phyloP scores from a whole-genome alignment of 2,888 invertebrate species.

The Lepidocyrtoides sp. region DNA sequence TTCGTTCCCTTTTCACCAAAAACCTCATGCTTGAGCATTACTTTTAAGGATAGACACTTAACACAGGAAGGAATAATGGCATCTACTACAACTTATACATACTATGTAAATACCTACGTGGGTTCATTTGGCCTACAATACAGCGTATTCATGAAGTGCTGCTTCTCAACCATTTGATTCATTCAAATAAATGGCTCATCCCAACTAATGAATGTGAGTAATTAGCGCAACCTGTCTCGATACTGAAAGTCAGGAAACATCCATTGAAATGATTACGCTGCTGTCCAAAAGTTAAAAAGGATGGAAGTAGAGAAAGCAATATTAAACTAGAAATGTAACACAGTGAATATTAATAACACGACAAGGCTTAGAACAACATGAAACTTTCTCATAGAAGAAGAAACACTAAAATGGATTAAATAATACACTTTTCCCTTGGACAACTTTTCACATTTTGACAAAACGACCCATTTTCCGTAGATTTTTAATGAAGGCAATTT shows the following conservation, averaged over 20 bases:
- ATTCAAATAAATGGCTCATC: conserved; percentile 67
- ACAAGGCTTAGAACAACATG: background rate
- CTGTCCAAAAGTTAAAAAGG: background rate
- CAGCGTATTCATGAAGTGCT: background rate
- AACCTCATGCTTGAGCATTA: no score
- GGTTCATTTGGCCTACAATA: no score
- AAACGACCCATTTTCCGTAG: conserved; percentile 73
- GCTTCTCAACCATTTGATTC: conserved; percentile 50
- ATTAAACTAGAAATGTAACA: no score
- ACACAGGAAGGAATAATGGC: no score
- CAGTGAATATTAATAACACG: background rate
- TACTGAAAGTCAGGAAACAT: conserved; percentile 31
- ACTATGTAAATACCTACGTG: no score
- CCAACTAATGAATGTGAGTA: conserved; percentile 65
- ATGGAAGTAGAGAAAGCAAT: no score
- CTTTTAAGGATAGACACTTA: no score
- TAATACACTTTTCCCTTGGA: conserved; percentile 68
- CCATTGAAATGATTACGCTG: conserved; percentile 49
- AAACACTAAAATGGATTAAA: conserved; percentile 53
- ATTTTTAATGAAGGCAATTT: conserved; percentile 77
- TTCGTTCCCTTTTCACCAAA: no score
- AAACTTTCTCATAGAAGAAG: background rate
- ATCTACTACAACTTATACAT: no score
- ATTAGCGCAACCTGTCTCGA: conserved; percentile 67
- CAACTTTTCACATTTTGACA: conserved; percentile 77